Evolutionary conservation across 1,140 invertebrate genomes (phyloP), one percentile per base, ranked within the genome.

Genomic region (Calliphora vicina): DNA sequence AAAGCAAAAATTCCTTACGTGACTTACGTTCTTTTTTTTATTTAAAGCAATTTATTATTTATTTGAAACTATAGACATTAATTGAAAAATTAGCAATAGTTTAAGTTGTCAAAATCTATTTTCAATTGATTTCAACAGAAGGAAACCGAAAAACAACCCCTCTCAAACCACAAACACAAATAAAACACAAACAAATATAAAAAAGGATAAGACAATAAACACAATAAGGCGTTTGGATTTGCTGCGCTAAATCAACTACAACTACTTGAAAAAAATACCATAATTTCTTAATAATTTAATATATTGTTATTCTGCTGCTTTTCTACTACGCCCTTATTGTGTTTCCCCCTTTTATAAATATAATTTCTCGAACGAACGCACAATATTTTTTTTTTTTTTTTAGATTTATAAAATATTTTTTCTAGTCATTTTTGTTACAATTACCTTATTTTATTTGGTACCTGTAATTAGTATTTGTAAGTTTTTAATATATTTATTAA

Each of bases 31-130:
- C n/a, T 17, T 67, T 67, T 25, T 25, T 67, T 25, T 23, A 1
- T 23, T 67, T 61, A n/a, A n/a, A n/a, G 20, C 20, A 1, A 23
- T 67, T 67, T 25, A 23, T 23, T 67, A 20, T 67, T 20, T 23
- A 67, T 67, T 67, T 57, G 45, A 67, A 67, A 67, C n/a, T 67
- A 23, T 67, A 67, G 61, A 67, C n/a, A 23, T 23, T 67, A 67
- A 67, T 67, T 67, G 61, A 67, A 67, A 67, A 67, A 67, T 67
- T 67, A 67, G 61, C 61, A n/a, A 10, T 67, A 67, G 61, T 67
- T 67, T 67, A 67, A 25, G 61, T 67, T 67, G 61, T 67, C 61
- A 67, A 67, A 67, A 67, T 23, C 61, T 20, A 67, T 67, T 67
- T 67, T 67, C 61, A 67, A 67, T 67, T 67, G 61, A 23, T 67